Evolutionary conservation across 2,888 invertebrate species (phyloP).

Genomic region (Steinernema carpocapsae): DNA sequence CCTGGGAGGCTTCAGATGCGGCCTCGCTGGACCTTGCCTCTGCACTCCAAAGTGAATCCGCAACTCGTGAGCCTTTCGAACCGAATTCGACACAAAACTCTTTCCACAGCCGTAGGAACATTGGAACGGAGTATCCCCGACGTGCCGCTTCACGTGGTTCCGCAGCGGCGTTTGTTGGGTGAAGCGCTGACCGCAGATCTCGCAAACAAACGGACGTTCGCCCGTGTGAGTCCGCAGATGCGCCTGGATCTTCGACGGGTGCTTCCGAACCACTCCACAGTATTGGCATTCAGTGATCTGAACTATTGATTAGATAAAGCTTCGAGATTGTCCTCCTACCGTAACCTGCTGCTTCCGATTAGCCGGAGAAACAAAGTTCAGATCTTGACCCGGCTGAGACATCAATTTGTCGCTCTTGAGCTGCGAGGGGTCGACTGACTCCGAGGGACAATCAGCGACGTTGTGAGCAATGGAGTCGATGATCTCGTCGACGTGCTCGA

Average conservation of each 20-base stretch:
- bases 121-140: conserved; percentile 51
- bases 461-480: conserved; percentile 34
- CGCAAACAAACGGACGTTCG: conserved; percentile 57
- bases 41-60: conserved; percentile 42
- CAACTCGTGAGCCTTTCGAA: conserved; percentile 57
- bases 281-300: conserved; percentile 48
- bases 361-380: background rate
- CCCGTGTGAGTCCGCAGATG: conserved; percentile 64
- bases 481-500: conserved; percentile 34
- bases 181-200: conserved; percentile 54
- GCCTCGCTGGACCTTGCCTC: conserved; percentile 50
- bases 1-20: conserved; percentile 54
- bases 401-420: too few relatives aligned
- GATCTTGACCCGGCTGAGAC: too few relatives aligned
- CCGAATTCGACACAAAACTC: conserved; percentile 52
- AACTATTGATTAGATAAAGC: background rate
- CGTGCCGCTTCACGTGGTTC: conserved; percentile 50
- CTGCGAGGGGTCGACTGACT: too few relatives aligned
- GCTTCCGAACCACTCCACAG: conserved; percentile 53
- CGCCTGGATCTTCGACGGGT: conserved; percentile 60
- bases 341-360: background rate
- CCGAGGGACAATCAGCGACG: background rate
- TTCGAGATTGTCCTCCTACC: background rate
- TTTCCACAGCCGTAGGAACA: conserved; percentile 53
- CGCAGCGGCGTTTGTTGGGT: conserved; percentile 54